These are phyloP conservation scores for Papilio gigon DNA, from an alignment of 2,888 invertebrate genomes.

Conservation along the genomic window DNA sequence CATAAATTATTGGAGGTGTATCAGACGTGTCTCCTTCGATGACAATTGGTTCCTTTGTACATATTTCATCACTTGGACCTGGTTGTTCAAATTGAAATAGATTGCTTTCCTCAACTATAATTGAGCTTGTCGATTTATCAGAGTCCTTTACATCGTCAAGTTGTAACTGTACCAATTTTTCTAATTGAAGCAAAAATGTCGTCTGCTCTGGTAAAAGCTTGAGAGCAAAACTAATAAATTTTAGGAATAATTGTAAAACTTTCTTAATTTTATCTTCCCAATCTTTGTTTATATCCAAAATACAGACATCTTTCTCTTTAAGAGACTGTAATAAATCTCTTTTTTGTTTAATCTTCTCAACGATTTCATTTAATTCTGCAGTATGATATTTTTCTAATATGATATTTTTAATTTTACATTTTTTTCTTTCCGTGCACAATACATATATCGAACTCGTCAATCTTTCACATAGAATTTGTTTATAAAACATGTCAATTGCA, in stretches of 20 bases:
- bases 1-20: constrained; percentile 57
- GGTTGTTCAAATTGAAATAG: constrained; percentile 58
- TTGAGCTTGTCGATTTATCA: constrained; percentile 53
- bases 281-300: constrained; percentile 62
- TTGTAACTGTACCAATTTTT: constrained; percentile 73
- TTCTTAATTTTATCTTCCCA: constrained; percentile 73
- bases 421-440: constrained; percentile 73
- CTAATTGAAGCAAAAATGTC: constrained; percentile 70
- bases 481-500: constrained; percentile 64
- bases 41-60: constrained; percentile 65
- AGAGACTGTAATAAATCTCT: constrained; percentile 56
- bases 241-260: constrained; percentile 68
- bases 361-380: constrained; percentile 59
- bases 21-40: constrained; percentile 63
- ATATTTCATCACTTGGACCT: constrained; percentile 46
- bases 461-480: constrained; percentile 65
- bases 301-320: constrained; percentile 54
- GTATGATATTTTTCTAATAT: constrained; percentile 63
- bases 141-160: constrained; percentile 69
- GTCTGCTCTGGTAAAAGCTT: constrained; percentile 74
- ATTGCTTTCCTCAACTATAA: constrained; percentile 62
- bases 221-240: constrained; percentile 71
- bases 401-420: constrained; percentile 70
- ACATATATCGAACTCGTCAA: constrained; percentile 72
- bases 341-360: constrained; percentile 61